Evolutionary conservation across 2,888 invertebrate genomes (phyloP).

Genomic region (Catocala nupta): DNA sequence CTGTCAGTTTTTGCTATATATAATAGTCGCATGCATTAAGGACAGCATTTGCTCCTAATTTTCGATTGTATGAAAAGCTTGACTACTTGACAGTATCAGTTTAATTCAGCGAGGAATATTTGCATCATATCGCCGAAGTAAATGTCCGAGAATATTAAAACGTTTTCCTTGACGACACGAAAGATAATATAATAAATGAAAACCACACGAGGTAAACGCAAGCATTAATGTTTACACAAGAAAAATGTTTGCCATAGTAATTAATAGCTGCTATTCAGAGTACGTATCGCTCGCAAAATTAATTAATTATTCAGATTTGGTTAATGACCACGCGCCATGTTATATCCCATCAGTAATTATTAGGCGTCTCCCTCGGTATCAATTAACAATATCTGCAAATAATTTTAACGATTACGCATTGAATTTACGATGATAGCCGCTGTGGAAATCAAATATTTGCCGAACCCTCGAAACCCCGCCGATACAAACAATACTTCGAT

Average conservation of each 20-base stretch:
- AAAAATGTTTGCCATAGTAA: slow-evolving; percentile 44
- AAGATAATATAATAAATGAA: slow-evolving; percentile 10
- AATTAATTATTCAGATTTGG: slow-evolving; percentile 73
- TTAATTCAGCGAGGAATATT: too few species aligned
- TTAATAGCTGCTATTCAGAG: slow-evolving; percentile 44
- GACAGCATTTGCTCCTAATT: too few species aligned
- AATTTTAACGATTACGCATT: slow-evolving; percentile 69
- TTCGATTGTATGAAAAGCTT: too few species aligned
- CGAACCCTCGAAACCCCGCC: slow-evolving; percentile 44
- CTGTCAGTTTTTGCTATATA: too few species aligned
- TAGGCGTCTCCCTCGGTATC: slow-evolving; percentile 68
- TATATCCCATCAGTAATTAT: slow-evolving; percentile 61
- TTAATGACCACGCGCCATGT: slow-evolving; percentile 61
- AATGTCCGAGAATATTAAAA: not conserved
- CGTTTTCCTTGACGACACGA: not conserved
- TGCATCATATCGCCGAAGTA: not conserved
- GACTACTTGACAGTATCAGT: too few species aligned
- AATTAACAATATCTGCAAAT: slow-evolving; percentile 72
- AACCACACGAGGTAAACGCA: slow-evolving; percentile 37
- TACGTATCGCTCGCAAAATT: slow-evolving; percentile 55
- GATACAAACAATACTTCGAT: slow-evolving; percentile 50
- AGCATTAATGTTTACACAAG: slow-evolving; percentile 31
- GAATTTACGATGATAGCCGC: slow-evolving; percentile 56
- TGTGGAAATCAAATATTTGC: slow-evolving; percentile 64
- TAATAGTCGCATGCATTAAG: too few species aligned